These are phyloP conservation scores for Chionis minor DNA, from an alignment of 2,113 vertebrate genomes.

Conservation along the genomic window DNA sequence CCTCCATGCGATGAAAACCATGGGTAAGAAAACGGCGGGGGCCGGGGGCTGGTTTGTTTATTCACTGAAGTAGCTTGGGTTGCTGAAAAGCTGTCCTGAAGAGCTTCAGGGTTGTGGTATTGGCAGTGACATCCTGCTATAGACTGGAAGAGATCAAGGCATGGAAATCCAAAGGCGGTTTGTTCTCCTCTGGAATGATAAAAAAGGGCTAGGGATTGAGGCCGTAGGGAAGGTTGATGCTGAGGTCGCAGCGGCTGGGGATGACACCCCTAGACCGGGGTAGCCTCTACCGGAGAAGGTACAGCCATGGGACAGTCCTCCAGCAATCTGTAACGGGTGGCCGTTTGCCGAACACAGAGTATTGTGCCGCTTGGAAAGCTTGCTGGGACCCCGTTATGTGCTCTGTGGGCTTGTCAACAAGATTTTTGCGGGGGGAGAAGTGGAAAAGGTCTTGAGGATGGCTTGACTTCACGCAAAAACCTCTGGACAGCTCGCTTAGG, in stretches of 20 bases:
- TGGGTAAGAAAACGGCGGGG: background rate
- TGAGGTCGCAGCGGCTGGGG: background rate
- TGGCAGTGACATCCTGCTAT: background rate
- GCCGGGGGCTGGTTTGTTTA: rapidly evolving
- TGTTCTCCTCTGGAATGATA: background rate
- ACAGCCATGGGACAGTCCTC: rapidly evolving
- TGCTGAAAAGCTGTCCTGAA: background rate
- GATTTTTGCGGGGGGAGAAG: too few relatives aligned
- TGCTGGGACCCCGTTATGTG: rapidly evolving
- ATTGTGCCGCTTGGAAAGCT: background rate
- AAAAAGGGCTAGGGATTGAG: background rate
- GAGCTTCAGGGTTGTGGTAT: background rate
- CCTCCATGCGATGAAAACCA: background rate
- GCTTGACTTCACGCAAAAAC: background rate
- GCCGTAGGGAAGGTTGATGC: background rate
- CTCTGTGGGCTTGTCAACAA: background rate
- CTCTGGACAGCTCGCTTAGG: rapidly evolving
- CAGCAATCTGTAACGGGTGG: background rate
- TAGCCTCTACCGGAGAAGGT: background rate
- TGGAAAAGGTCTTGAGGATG: background rate
- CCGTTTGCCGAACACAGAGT: rapidly evolving
- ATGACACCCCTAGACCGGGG: rapidly evolving
- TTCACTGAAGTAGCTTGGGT: background rate
- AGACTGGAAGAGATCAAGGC: background rate
- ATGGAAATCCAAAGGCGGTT: background rate